Conservation (phyloP, 2,797 vertebrate species). For the Simalia tracyae region DNA sequence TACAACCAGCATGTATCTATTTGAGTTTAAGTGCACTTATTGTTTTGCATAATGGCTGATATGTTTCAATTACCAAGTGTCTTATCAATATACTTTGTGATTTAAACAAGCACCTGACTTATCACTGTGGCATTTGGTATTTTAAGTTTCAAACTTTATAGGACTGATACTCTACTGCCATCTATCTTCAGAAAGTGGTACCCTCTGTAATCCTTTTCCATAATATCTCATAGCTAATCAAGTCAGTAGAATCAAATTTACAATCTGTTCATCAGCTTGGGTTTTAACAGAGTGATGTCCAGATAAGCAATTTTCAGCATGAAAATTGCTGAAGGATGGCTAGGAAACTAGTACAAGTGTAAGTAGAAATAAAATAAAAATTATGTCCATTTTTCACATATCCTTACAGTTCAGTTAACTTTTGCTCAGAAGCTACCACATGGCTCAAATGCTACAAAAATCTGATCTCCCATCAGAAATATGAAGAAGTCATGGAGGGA, state of each 20-base stretch:
- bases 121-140: not conserved
- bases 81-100: not conserved
- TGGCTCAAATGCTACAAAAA: not conserved
- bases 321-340: not conserved
- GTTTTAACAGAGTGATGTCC: not conserved
- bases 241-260: not conserved
- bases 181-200: not conserved
- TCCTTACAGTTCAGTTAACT: not conserved
- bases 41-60: not conserved
- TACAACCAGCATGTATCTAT: not conserved
- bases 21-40: not conserved
- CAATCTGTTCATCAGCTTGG: not conserved
- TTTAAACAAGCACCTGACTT: not conserved
- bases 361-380: not conserved
- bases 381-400: not conserved
- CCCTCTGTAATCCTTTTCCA: not conserved
- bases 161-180: constrained; percentile 9
- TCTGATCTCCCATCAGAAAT: not conserved
- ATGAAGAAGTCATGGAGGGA: not conserved
- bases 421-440: not conserved
- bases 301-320: not conserved
- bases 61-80: not conserved
- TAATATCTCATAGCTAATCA: not conserved
- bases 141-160: not conserved
- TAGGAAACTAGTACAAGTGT: not conserved